Evolutionary conservation across 2,888 invertebrate genomes (phyloP), one percentile per base, ranked within the genome.

Genomic region (Tryphoninae sp.): DNA sequence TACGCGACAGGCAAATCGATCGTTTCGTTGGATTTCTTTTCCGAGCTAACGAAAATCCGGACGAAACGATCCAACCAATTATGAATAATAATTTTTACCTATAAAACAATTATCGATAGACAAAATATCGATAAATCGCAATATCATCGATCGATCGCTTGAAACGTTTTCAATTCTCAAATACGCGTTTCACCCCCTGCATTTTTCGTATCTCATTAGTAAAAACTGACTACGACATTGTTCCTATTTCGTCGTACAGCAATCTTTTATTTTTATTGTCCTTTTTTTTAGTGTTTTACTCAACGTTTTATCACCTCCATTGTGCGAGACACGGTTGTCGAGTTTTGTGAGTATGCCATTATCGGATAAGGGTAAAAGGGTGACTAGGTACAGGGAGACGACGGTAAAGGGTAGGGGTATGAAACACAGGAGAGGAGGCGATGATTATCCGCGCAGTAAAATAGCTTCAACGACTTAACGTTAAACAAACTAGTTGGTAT

Each of bases 401-500:
- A 19, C 19, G 7, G 7, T 8, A 53, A 45, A 13, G 2, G 13
- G 45, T 13, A 45, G 53, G 53, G 53, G 16, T 22, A 55, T 33
- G 33, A 6, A 33, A 33, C n/a, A 19, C 19, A 19, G 53, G 53
- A 6, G 16, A 1, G 4, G 11, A 49, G 26, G 33, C 33, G 40
- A 49, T 62, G 65, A 58, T 65, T 58, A 74, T 65, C 23, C 42
- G 23, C 49, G 51, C 53, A 45, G 73, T 59, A 64, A 77, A 78
- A 78, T 81, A 65, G 40, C 69, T 65, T 51, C 40, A 74, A 81
- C 53, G 73, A 78, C 73, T 81, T 62, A 68, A 78, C 64, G 73
- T 69, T 78, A 69, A 78, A 81, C 81, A 81, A 81, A 81, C 73
- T 78, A 33, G 73, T 73, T 73, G 65, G 22, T 61, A 68, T 74